Base-by-base conservation (phyloP, 2,797 vertebrate species). In the Chromis chromis region DNA sequence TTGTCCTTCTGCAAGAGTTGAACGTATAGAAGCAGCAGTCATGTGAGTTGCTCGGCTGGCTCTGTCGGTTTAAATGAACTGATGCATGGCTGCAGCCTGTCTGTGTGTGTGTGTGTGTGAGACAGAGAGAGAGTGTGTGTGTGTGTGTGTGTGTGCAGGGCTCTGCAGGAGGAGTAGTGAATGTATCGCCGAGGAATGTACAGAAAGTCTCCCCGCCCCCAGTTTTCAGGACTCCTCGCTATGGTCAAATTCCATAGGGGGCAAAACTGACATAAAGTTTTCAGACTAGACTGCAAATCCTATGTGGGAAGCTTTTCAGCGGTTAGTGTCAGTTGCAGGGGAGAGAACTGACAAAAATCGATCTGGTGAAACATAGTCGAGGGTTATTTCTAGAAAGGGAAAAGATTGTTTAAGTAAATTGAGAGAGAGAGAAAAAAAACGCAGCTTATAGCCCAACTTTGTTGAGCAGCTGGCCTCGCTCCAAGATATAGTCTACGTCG, bases 111-210 rank as follows among this genome's bases (percentile, higher is more conserved):
- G 52, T n/a, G 60, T 60, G 59, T 7, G 40, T 21, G 59, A 24
- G 49, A 13, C 58, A 9, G 60, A 44, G 28, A 21, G 65, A 28
- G 44, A 44, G 58, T 33, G 28, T 28, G 55, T 14, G 48, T 31
- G 39, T 31, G 65, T 22, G 70, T 22, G 73, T 21, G 61, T 48
- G 79, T 50, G 80, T 8, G 52, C 71, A 72, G 59, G 70, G 16
- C 66, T 76, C 68, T 72, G 79, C 82, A 83, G 77, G 77, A 82
- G 79, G 79, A 88, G 70, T 49, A 79, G 86, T 90, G 91, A 92
- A 93, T 92, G 89, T 91, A 91, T 91, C 89, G 84, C 82, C 69
- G 88, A 86, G 92, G 92, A 93, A 94, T 93, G 92, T 90, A 91
- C 91, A 93, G 83, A 91, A 92, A 89, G 76, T 81, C 76, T 87